Conservation (phyloP, 2,888 invertebrate genomes). For the Agrotis clavis region DNA sequence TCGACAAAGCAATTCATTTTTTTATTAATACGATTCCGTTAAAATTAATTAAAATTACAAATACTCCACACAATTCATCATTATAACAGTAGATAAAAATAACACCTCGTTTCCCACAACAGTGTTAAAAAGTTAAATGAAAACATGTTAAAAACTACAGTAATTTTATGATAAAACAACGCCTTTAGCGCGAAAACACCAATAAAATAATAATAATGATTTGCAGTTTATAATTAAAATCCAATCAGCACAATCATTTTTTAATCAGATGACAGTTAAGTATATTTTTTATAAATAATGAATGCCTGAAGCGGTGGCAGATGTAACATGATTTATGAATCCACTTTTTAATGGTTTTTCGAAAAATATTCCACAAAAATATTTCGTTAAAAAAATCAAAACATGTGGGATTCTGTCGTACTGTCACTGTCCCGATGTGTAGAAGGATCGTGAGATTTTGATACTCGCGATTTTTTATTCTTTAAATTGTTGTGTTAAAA, state of each 20-base stretch:
- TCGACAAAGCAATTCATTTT: no score
- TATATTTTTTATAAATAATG: constrained; percentile 72
- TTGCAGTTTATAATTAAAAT: constrained; percentile 51
- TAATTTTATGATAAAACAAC: constrained; percentile 37
- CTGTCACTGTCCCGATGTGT: constrained; percentile 72
- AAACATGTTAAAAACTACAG: constrained; percentile 44
- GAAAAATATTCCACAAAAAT: constrained; percentile 82
- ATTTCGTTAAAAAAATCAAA: constrained; percentile 83
- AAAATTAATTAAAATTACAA: neutral
- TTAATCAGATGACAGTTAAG: constrained; percentile 71
- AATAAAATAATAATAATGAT: constrained; percentile 40
- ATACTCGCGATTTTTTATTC: constrained; percentile 59
- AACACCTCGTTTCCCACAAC: constrained; percentile 29
- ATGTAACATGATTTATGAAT: constrained; percentile 87
- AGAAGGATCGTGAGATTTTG: constrained; percentile 62
- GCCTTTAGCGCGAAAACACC: constrained; percentile 42
- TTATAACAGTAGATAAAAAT: constrained; percentile 25
- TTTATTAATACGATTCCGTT: no score
- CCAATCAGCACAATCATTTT: constrained; percentile 46
- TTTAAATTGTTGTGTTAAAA: neutral
- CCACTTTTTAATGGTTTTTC: constrained; percentile 88
- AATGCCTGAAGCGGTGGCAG: constrained; percentile 79
- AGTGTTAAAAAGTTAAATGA: constrained; percentile 29
- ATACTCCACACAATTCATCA: neutral
- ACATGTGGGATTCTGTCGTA: constrained; percentile 84